phyloP scores from a whole-genome alignment of 2,888 invertebrate genomes.

The Heliothis peltigera region DNA sequence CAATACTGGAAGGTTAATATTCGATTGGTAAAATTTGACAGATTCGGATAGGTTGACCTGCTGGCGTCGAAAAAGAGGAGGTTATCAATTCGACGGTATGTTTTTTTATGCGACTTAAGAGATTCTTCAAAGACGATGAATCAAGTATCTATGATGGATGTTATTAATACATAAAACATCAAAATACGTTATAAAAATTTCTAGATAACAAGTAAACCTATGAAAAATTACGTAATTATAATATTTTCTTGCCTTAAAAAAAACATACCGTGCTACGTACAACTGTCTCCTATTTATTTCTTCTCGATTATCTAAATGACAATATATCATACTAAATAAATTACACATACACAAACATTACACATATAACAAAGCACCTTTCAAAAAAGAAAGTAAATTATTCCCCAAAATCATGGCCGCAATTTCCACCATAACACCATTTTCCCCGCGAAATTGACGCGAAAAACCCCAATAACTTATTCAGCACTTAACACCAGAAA shows the following conservation, averaged over 20 bases:
- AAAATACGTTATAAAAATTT: background rate
- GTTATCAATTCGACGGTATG: too few species aligned
- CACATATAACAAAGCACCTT: background rate
- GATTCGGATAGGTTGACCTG: too few species aligned
- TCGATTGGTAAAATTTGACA: too few species aligned
- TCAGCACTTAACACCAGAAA: slow-evolving; percentile 1
- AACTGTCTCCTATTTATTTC: too few species aligned
- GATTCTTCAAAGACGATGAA: too few species aligned
- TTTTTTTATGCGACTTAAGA: too few species aligned
- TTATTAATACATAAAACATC: background rate
- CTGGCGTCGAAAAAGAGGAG: too few species aligned
- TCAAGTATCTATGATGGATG: background rate
- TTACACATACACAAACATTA: background rate
- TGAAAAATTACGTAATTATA: background rate
- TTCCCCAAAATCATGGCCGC: background rate
- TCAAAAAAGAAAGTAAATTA: background rate
- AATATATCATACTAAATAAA: background rate
- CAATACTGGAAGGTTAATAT: too few species aligned
- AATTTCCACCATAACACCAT: background rate
- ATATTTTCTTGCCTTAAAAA: background rate
- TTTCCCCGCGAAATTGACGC: background rate
- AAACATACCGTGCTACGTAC: too few species aligned
- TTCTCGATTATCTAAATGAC: too few species aligned
- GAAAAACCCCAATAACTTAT: background rate
- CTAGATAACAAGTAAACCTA: background rate